These are phyloP conservation scores for Calvadosia cruxmelitensis DNA, from an alignment of 30 jellyfish, hydroid and myxozoan genomes.

Conservation along the genomic window DNA sequence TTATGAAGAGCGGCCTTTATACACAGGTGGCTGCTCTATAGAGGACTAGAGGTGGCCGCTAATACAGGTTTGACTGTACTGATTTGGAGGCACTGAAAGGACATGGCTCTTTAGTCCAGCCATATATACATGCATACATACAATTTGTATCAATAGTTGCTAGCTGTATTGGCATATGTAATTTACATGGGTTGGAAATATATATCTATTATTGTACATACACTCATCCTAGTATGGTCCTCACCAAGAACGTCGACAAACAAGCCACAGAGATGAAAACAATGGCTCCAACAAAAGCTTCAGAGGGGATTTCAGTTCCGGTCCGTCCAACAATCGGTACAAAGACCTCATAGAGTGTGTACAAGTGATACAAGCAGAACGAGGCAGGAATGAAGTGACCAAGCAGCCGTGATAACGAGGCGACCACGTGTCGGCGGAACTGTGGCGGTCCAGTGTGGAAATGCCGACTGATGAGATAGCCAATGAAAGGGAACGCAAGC, in stretches of 20 bases:
- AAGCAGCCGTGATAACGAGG: slow-evolving; percentile 11
- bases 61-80: too few relatives aligned
- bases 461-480: background rate
- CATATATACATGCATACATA: too few relatives aligned
- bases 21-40: too few relatives aligned
- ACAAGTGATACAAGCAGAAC: slow-evolving; percentile 33
- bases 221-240: too few relatives aligned
- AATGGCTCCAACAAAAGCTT: slow-evolving; percentile 45
- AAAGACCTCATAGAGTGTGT: slow-evolving; percentile 60
- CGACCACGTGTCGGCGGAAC: background rate
- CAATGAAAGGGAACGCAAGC: slow-evolving; percentile 57
- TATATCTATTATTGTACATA: too few relatives aligned
- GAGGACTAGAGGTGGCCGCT: too few relatives aligned
- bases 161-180: too few relatives aligned
- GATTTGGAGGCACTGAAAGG: too few relatives aligned
- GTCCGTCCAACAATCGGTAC: slow-evolving; percentile 88
- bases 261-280: slow-evolving; percentile 25
- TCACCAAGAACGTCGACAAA: slow-evolving; percentile 27
- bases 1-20: too few relatives aligned
- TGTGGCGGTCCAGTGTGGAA: background rate
- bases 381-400: slow-evolving; percentile 42
- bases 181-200: too few relatives aligned
- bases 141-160: too few relatives aligned
- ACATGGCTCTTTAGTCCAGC: too few relatives aligned
- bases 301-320: slow-evolving; percentile 86